Evolutionary conservation across 2,113 vertebrate genomes (phyloP).

Genomic region (Phocoena sinus): DNA sequence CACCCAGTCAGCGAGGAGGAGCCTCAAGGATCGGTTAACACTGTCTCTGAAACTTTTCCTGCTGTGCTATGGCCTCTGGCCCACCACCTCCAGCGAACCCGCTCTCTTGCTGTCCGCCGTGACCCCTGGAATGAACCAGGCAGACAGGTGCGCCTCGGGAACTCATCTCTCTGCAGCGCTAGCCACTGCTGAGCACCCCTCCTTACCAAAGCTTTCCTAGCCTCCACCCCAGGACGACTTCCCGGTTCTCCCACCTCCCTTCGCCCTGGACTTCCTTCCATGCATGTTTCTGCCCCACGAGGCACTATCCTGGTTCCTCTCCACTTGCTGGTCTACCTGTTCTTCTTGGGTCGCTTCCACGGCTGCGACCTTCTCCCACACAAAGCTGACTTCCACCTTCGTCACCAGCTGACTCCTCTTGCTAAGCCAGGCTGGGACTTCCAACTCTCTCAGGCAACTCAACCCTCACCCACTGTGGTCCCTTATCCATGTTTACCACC

Average conservation of each 20-base stretch:
- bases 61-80: not conserved
- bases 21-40: not conserved
- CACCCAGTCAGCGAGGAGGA: not conserved
- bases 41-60: not conserved
- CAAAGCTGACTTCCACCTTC: not conserved
- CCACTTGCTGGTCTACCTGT: not conserved
- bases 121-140: too few relatives aligned
- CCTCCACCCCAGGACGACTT: not conserved
- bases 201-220: not conserved
- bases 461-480: not conserved
- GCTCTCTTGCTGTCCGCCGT: not conserved
- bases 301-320: not conserved
- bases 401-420: not conserved
- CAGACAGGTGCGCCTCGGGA: not conserved
- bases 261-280: not conserved
- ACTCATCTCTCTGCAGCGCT: not conserved
- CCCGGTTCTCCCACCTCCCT: not conserved
- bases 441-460: not conserved
- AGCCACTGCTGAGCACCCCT: not conserved
- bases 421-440: not conserved
- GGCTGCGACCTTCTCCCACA: not conserved
- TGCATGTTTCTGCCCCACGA: accelerated
- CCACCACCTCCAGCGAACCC: not conserved
- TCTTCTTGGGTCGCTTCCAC: not conserved
- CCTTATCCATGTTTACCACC: not conserved